These are phyloP conservation scores for Ophioderma brevispina DNA, from an alignment of 35 echinoderm and acorn worm species.

Conservation along the genomic window DNA sequence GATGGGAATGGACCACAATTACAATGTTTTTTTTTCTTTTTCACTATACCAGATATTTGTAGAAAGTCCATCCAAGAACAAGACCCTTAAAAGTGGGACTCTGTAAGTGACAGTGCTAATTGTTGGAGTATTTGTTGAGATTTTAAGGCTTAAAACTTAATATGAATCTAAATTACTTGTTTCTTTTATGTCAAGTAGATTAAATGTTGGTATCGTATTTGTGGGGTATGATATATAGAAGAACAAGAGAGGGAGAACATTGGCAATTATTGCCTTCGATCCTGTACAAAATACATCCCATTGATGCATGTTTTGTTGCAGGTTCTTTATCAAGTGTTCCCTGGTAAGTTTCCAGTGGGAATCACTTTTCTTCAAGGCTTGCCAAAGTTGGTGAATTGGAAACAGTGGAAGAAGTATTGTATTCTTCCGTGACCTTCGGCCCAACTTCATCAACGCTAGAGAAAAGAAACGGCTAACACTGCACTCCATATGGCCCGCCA, in stretches of 20 bases:
- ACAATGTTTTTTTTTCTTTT: constrained; percentile 6
- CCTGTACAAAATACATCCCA: no score
- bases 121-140: no score
- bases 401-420: constrained; percentile 89
- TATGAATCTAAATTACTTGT: no score
- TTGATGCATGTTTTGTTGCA: no score
- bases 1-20: no score
- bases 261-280: no score
- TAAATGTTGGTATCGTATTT: no score
- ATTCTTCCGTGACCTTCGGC: constrained; percentile 88
- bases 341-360: constrained; percentile 90
- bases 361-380: constrained; percentile 85
- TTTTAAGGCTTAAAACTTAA: no score
- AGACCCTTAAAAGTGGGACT: constrained; percentile 74
- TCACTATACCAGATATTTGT: constrained; percentile 75
- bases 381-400: constrained; percentile 85
- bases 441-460: constrained; percentile 85
- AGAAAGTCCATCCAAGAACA: constrained; percentile 93
- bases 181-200: no score
- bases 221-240: no score
- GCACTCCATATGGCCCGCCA: constrained; percentile 86
- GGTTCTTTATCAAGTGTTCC: constrained; percentile 98
- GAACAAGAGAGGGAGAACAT: no score
- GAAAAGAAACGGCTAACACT: constrained; percentile 92
- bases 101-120: constrained; percentile 98